These are phyloP conservation scores for Thymelicus acteon DNA, from an alignment of 2,888 invertebrate genomes.

Conservation along the genomic window DNA sequence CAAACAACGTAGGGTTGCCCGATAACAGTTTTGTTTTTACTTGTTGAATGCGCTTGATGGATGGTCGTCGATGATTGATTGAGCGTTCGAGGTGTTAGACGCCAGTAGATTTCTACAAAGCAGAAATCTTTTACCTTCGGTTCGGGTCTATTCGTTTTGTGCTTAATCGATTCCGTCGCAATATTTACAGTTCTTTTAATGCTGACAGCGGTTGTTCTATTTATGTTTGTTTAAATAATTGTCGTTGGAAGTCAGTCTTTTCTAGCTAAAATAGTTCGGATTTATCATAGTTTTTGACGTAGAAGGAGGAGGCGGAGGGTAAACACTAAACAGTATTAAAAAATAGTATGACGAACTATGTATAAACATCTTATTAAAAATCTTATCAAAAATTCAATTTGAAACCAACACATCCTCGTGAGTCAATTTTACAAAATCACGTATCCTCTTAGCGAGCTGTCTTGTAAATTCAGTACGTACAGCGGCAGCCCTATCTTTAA, in stretches of 20 bases:
- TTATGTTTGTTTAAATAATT: neutral
- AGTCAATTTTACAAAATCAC: constrained; percentile 17
- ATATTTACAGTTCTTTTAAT: constrained; percentile 4
- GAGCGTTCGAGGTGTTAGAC: constrained; percentile 59
- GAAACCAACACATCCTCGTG: neutral
- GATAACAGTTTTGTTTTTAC: constrained; percentile 82
- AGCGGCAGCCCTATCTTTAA: constrained; percentile 59
- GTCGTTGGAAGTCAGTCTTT: neutral
- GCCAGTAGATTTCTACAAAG: constrained; percentile 68
- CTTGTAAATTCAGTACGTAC: constrained; percentile 9
- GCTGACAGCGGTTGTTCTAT: constrained; percentile 12
- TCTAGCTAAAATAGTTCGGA: neutral
- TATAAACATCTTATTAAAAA: no score
- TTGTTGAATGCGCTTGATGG: constrained; percentile 82
- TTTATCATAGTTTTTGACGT: neutral
- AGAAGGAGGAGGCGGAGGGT: no score
- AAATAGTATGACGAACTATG: no score
- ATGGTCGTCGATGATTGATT: constrained; percentile 80
- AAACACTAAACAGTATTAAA: no score
- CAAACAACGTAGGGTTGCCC: constrained; percentile 58
- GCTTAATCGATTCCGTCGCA: constrained; percentile 30
- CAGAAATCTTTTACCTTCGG: constrained; percentile 42
- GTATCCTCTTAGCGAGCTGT: constrained; percentile 3
- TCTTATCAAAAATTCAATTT: neutral
- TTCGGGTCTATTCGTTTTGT: constrained; percentile 38